Evolutionary conservation across 2,113 vertebrate genomes (phyloP).

Genomic region (Chrysochloris asiatica): DNA sequence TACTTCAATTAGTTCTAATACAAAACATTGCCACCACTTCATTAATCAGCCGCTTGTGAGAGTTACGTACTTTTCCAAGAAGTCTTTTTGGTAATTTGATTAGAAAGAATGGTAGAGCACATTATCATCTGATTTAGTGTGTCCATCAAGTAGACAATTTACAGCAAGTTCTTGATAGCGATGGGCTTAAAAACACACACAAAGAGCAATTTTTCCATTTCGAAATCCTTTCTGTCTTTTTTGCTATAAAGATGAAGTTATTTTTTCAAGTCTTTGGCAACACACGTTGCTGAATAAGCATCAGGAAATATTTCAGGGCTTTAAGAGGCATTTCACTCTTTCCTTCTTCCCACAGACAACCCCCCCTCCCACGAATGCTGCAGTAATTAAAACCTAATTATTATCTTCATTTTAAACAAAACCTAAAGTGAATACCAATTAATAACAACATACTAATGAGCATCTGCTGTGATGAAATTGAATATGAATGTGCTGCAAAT

Average conservation of each 20-base stretch:
- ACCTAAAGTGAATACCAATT: slow-evolving; percentile 93
- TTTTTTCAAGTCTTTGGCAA: slow-evolving; percentile 76
- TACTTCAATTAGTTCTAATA: slow-evolving; percentile 89
- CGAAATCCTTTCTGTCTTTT: slow-evolving; percentile 77
- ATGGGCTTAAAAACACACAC: slow-evolving; percentile 65
- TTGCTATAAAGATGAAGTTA: slow-evolving; percentile 62
- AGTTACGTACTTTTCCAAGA: slow-evolving; percentile 85
- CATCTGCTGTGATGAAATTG: slow-evolving; percentile 93
- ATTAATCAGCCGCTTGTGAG: slow-evolving; percentile 88
- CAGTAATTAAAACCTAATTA: slow-evolving; percentile 93
- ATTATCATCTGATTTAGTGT: slow-evolving; percentile 82
- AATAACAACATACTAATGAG: slow-evolving; percentile 94
- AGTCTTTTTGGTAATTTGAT: slow-evolving; percentile 87
- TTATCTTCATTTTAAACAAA: slow-evolving; percentile 94
- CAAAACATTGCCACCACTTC: slow-evolving; percentile 88
- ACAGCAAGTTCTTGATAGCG: slow-evolving; percentile 78
- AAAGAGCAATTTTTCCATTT: slow-evolving; percentile 79
- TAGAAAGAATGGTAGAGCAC: slow-evolving; percentile 82
- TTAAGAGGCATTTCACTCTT: slow-evolving; percentile 87
- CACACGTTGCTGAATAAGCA: slow-evolving; percentile 78
- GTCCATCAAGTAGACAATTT: slow-evolving; percentile 86
- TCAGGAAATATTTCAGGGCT: slow-evolving; percentile 86
- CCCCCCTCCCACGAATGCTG: slow-evolving; percentile 85
- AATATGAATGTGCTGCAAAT: slow-evolving; percentile 92
- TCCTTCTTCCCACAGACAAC: slow-evolving; percentile 71